phyloP scores from a whole-genome alignment of 1,140 invertebrate species.

The Asobara japonica region DNA sequence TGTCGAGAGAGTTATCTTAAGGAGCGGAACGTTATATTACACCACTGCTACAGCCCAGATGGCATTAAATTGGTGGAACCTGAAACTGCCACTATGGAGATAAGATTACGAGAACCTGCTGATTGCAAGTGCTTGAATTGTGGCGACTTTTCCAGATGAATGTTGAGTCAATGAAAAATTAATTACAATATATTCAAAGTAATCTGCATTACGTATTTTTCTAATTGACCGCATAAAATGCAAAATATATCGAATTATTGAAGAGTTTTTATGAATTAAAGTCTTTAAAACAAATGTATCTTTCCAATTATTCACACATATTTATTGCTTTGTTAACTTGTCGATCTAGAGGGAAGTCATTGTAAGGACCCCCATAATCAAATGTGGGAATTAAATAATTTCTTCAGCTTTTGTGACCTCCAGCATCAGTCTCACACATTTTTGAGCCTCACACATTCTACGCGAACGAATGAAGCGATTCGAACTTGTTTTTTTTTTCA shows the following conservation, averaged over 20 bases:
- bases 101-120: constrained; percentile 84
- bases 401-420: no score
- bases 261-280: no score
- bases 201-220: background rate
- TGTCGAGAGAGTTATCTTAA: constrained; percentile 87
- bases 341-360: no score
- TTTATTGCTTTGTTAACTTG: no score
- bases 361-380: no score
- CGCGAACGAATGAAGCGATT: no score
- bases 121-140: constrained; percentile 92
- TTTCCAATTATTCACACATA: no score
- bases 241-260: background rate
- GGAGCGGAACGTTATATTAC: constrained; percentile 80
- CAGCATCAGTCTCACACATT: no score
- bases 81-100: constrained; percentile 76
- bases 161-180: background rate
- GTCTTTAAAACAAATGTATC: no score
- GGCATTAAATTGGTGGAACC: constrained; percentile 76
- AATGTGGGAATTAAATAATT: no score
- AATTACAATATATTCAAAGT: background rate
- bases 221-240: background rate
- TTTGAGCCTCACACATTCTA: no score
- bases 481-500: no score
- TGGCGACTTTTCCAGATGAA: constrained; percentile 60
- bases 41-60: constrained; percentile 88